phyloP scores from a whole-genome alignment of 1,140 invertebrate genomes.

The Drosophila busckii region DNA sequence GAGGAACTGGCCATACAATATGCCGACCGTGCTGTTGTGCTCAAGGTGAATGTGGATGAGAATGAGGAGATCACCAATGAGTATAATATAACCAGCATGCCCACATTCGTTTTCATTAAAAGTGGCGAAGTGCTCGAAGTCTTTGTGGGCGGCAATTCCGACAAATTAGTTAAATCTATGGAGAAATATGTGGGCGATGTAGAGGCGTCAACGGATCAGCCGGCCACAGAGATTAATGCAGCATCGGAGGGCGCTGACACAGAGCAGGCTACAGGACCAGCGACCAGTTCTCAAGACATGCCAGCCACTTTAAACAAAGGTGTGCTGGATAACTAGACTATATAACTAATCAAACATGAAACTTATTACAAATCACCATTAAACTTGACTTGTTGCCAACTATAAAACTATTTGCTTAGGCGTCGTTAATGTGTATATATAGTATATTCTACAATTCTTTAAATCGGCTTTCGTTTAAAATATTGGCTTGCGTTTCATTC shows the following conservation, averaged over 20 bases:
- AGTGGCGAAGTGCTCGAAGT: constrained; percentile 85
- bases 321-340: constrained; percentile 13
- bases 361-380: constrained; percentile 14
- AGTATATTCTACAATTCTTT: neutral
- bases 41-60: constrained; percentile 94
- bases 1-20: constrained; percentile 83
- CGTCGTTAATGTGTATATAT: too few species aligned
- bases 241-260: neutral
- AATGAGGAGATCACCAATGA: constrained; percentile 89
- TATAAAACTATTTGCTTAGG: neutral
- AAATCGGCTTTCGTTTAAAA: constrained; percentile 4
- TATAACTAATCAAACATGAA: neutral
- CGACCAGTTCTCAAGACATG: neutral
- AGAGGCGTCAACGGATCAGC: constrained; percentile 3
- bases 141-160: constrained; percentile 89
- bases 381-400: constrained; percentile 18
- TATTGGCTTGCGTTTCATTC: too few species aligned
- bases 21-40: constrained; percentile 71
- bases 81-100: constrained; percentile 93
- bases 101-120: constrained; percentile 96
- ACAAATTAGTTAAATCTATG: constrained; percentile 85
- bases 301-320: neutral
- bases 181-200: constrained; percentile 74
- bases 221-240: neutral
- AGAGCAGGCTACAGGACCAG: neutral